phyloP scores from a whole-genome alignment of 2,113 vertebrate genomes.

The Scomber scombrus region DNA sequence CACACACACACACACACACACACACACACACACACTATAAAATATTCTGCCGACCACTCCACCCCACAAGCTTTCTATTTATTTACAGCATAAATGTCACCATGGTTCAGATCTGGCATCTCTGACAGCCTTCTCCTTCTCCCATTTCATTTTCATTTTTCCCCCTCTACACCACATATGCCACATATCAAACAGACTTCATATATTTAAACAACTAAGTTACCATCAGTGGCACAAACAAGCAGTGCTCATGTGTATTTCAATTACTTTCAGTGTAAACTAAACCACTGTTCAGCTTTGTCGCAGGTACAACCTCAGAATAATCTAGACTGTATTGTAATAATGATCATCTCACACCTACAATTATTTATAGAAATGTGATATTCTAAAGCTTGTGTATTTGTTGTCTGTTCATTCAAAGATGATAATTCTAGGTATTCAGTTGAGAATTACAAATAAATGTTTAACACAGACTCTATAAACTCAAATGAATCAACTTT shows the following conservation, averaged over 20 bases:
- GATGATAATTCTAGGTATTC: background rate
- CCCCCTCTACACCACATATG: background rate
- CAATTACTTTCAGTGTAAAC: background rate
- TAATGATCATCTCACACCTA: too few relatives aligned
- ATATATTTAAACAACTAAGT: conserved; percentile 11
- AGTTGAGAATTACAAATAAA: background rate
- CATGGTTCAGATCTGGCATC: conserved; percentile 26
- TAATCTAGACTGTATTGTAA: background rate
- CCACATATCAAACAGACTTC: conserved; percentile 7
- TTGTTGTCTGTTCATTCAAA: background rate
- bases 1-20: conserved; percentile 28
- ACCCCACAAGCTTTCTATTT: conserved; percentile 32
- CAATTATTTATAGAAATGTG: too few relatives aligned
- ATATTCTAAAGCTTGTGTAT: too few relatives aligned
- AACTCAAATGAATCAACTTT: too few relatives aligned
- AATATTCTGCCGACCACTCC: conserved; percentile 44
- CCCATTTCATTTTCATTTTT: conserved; percentile 6
- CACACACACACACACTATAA: conserved; percentile 6
- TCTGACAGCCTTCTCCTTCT: background rate
- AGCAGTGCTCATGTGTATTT: background rate
- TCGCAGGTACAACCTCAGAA: background rate
- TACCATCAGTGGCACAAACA: background rate
- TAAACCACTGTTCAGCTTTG: background rate
- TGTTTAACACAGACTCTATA: background rate
- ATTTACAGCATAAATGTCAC: conserved; percentile 64